Evolutionary conservation across 2,113 vertebrate genomes (phyloP).

Genomic region (Callionymus lyra): DNA sequence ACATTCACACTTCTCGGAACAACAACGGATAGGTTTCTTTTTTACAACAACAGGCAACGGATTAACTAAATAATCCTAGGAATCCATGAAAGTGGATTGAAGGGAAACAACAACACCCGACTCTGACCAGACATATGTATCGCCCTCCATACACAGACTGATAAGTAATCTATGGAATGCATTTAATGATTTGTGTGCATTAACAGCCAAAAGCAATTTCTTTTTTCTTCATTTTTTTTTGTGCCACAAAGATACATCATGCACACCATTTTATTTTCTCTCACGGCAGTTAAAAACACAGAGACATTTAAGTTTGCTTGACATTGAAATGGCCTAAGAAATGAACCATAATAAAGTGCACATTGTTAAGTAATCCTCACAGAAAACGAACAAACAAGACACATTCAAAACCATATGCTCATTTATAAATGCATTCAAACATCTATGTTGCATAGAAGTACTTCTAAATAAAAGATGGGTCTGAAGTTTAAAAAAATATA

Average conservation of each 20-base stretch:
- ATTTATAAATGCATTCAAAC: constrained; percentile 68
- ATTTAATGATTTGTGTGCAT: constrained; percentile 37
- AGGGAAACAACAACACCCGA: too few species aligned
- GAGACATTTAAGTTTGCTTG: constrained; percentile 32
- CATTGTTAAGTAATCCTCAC: constrained; percentile 4
- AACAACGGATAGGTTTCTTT: constrained; percentile 50
- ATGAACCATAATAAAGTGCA: constrained; percentile 66
- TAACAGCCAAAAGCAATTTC: neutral
- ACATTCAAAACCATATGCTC: constrained; percentile 45
- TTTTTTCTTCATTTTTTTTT: neutral
- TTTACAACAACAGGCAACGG: constrained; percentile 59
- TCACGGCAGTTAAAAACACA: constrained; percentile 32
- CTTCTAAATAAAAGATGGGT: constrained; percentile 75
- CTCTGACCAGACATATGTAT: constrained; percentile 1
- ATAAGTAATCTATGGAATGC: constrained; percentile 19
- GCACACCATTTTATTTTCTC: constrained; percentile 30
- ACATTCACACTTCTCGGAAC: constrained; percentile 69
- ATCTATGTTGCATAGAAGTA: constrained; percentile 94
- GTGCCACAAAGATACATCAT: constrained; percentile 51
- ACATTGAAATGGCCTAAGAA: constrained; percentile 33
- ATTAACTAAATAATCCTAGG: neutral
- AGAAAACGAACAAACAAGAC: constrained; percentile 16
- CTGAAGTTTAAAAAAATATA: constrained; percentile 55
- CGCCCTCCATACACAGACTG: constrained; percentile 28
- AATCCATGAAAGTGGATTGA: too few species aligned